Conservation (phyloP, 2,888 invertebrate genomes). For the Augiades crinisus region DNA sequence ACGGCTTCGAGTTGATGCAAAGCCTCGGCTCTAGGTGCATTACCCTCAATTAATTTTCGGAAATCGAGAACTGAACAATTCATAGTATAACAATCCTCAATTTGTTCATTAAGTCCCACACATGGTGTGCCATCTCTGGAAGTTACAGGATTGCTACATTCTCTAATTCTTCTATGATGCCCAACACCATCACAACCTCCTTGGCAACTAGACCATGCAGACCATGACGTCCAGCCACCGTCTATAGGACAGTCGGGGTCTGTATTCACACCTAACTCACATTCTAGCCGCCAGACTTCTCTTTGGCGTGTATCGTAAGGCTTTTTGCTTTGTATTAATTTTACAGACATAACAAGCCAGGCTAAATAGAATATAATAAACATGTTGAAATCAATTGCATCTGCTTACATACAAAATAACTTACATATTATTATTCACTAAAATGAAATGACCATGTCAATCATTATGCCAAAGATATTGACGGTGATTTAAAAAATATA, state of each 20-base stretch:
- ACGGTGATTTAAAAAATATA: too few relatives aligned
- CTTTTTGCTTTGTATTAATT: constrained; percentile 43
- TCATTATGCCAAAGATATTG: too few relatives aligned
- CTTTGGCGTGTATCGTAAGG: constrained; percentile 50
- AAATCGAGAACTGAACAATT: constrained; percentile 69
- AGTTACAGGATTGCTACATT: constrained; percentile 69
- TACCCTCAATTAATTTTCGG: constrained; percentile 53
- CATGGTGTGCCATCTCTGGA: constrained; percentile 66
- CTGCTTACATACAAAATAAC: background rate
- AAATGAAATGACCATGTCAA: too few relatives aligned
- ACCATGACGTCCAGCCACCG: constrained; percentile 76
- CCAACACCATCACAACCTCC: constrained; percentile 74
- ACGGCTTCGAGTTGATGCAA: constrained; percentile 58
- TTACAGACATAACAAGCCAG: background rate
- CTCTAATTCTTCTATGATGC: constrained; percentile 55
- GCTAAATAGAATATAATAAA: background rate
- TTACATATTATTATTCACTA: too few relatives aligned
- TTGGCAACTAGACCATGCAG: constrained; percentile 63
- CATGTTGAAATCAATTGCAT: background rate
- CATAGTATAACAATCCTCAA: constrained; percentile 58
- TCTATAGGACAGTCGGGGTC: constrained; percentile 69
- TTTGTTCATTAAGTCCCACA: constrained; percentile 58
- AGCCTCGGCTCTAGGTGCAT: constrained; percentile 55
- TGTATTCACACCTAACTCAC: constrained; percentile 59
- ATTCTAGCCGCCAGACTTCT: constrained; percentile 66